Base-by-base conservation (phyloP, 2,888 invertebrate species). In the Drosophila falleni region DNA sequence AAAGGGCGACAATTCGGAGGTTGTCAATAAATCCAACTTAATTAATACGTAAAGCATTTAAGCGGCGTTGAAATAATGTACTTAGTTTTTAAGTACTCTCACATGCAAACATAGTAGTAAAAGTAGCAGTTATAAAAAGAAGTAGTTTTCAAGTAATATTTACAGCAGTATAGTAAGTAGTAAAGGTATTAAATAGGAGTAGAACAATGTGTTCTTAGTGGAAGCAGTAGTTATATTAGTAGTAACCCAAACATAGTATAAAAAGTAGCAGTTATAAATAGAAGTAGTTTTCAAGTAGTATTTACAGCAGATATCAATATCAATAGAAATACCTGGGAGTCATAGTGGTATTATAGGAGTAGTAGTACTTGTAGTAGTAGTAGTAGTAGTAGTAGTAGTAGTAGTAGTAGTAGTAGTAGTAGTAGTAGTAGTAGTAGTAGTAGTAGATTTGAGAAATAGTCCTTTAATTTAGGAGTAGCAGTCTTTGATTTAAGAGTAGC, bases 31-130 rank as follows among this genome's bases (percentile, higher is more conserved):
- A 13, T 50, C 47, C 4, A n/a, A 55, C 19, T 16, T 68, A 51
- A 71, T 54, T 74, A 53, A 59, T 50, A 19, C 44, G 35, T 59
- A 67, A 5, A 9, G 31, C 53, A 58, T 73, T 49, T 19, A 26
- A 53, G 39, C 26, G 51, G 23, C 15, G 1, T 51, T 6, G 37
- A 51, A 46, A 23, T 26, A 46, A 46, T 46, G 13, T 8, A 46
- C 26, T n/a, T 2, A n/a, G 5, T 29, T 29, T 29, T 29, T 1
- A 29, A 29, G 29, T 29, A 29, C 29, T 23, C 4, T 23, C 23
- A 19, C 19, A 19, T 19, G 19, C 19, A 3, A 3, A 23, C 23
- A 23, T 23, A 23, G 23, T 23, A 23, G 23, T 2, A 23, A 23
- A 23, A 41, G 16, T 16, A 16, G 16, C 8, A 19, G 19, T 19